Evolutionary conservation across 2,888 invertebrate genomes (phyloP).

Genomic region (Heliconius erato): DNA sequence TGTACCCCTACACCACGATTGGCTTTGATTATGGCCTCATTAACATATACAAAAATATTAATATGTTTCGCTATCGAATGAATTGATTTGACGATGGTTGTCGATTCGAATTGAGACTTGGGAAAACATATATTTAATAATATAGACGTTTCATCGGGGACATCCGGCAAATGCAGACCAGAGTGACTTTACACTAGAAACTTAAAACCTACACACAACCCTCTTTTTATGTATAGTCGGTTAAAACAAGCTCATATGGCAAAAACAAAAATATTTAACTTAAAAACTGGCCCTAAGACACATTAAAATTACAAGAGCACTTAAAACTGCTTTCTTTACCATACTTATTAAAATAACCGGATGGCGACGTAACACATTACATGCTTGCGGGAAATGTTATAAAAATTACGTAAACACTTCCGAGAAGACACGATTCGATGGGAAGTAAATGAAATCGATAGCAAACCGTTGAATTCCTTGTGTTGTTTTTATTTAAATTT

Average conservation of each 20-base stretch:
- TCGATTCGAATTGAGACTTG: too few species aligned
- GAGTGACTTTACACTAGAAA: too few species aligned
- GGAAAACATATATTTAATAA: too few species aligned
- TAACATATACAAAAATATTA: too few species aligned
- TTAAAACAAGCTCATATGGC: background rate
- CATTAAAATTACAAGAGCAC: conserved; percentile 1
- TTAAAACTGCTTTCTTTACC: conserved; percentile 13
- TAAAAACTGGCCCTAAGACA: background rate
- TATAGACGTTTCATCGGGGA: too few species aligned
- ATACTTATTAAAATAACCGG: background rate
- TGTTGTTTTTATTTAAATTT: background rate
- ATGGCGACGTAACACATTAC: conserved; percentile 10
- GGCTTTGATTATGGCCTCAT: too few species aligned
- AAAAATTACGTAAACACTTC: conserved; percentile 16
- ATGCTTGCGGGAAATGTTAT: conserved; percentile 7
- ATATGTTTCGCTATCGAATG: too few species aligned
- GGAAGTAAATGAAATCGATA: background rate
- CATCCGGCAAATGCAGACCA: too few species aligned
- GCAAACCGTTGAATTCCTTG: background rate
- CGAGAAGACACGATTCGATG: conserved; percentile 3
- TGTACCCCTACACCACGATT: too few species aligned
- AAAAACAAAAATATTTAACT: background rate
- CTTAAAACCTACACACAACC: background rate
- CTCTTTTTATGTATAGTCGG: background rate
- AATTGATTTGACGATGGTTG: too few species aligned